Percentiles rank a stretch among this genome's conserved stretches.
Evolutionary conservation across 2,113 vertebrate species (phyloP).

Genomic region (Sapajus apella): DNA sequence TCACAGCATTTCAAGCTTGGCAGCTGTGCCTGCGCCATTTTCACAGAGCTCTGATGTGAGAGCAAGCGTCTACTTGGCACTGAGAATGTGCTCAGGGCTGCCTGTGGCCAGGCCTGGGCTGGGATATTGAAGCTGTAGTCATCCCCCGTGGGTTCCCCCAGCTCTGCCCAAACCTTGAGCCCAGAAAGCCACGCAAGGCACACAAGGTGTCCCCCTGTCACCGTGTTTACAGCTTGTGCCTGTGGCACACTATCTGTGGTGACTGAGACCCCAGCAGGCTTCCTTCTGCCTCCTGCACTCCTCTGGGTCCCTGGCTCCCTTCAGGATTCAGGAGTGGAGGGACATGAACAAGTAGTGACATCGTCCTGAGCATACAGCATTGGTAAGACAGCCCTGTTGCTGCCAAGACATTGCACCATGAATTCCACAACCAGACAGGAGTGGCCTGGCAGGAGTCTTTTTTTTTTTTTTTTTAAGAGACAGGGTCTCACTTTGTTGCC

Average conservation of each 20-base stretch:
- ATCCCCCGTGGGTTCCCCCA: rapidly evolving
- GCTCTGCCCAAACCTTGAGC: rapidly evolving
- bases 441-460: rapidly evolving
- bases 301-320: background rate
- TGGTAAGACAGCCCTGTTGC: no score
- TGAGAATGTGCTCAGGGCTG: rapidly evolving
- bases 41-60: rapidly evolving
- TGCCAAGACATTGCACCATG: rapidly evolving
- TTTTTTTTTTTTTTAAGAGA: background rate
- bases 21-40: rapidly evolving
- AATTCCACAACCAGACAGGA: background rate
- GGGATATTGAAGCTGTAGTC: background rate
- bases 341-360: background rate
- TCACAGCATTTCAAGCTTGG: background rate
- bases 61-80: background rate
- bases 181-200: rapidly evolving
- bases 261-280: background rate
- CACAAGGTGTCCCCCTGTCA: rapidly evolving
- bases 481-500: background rate
- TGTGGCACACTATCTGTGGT: background rate
- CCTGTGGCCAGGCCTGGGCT: background rate
- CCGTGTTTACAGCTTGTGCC: background rate
- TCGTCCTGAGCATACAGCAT: no score
- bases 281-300: background rate
- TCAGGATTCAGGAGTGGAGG: background rate